phyloP scores from a whole-genome alignment of 2,797 vertebrate species.

The Rhyacichthys aspro region DNA sequence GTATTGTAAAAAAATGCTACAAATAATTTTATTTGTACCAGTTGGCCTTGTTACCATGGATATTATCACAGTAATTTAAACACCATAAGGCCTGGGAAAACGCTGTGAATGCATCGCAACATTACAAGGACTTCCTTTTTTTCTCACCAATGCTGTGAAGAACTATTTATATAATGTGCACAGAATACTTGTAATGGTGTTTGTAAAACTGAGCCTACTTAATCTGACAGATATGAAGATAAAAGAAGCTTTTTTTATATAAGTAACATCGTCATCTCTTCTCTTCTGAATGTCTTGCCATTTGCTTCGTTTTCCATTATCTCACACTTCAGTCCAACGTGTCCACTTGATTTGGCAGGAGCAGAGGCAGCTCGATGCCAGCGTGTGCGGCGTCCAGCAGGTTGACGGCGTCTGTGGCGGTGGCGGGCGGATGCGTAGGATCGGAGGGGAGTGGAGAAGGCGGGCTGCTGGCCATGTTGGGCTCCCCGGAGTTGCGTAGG shows the following conservation, averaged over 20 bases:
- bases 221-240: too few relatives aligned
- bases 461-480: conserved; percentile 76
- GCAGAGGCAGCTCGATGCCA: conserved; percentile 70
- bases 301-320: neutral
- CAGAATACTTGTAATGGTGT: neutral
- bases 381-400: conserved; percentile 78
- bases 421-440: conserved; percentile 69
- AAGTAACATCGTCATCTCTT: neutral
- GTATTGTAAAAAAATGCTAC: conserved; percentile 27
- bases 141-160: conserved; percentile 18
- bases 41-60: conserved; percentile 68
- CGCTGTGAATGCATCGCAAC: conserved; percentile 19
- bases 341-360: conserved; percentile 77
- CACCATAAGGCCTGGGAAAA: conserved; percentile 26
- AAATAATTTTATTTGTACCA: conserved; percentile 40
- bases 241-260: neutral
- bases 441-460: conserved; percentile 80
- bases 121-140: conserved; percentile 13
- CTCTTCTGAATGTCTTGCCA: neutral
- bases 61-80: conserved; percentile 55
- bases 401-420: conserved; percentile 69
- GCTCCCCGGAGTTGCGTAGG: conserved; percentile 91
- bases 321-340: conserved; percentile 75
- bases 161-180: conserved; percentile 1
- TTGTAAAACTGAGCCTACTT: too few relatives aligned